Evolutionary conservation across 2,797 vertebrate species (phyloP), one percentile per base, ranked within the genome.

Genomic region (Picus viridis): DNA sequence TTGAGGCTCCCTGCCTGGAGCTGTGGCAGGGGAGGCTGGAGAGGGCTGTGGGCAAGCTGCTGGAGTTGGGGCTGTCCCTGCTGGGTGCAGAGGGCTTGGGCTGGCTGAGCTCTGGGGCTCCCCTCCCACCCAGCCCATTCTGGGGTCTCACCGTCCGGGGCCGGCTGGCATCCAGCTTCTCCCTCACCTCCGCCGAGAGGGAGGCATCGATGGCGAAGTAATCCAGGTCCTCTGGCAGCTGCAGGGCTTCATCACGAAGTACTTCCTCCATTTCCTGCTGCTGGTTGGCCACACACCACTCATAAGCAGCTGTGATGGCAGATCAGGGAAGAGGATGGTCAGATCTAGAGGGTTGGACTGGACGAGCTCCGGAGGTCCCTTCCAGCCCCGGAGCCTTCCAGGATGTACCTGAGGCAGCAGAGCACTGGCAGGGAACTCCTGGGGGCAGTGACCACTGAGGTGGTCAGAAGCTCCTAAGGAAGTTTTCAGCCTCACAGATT

Each of bases 211-310:
- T 90, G 83, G 98, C 97, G 54, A 99, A 94, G 90, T 99, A 99
- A 97, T 99, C 98, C 5, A 99, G 79, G 91, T 99, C 98, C 19
- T 97, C 94, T 1, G 99, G 98, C 61, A 99, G 97, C 6, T n/a
- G 94, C 49, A 99, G 98, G 32, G 97, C 98, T 96, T 99, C 99
- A 62, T 99, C 99, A 79, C 57, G 98, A 85, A 97, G 98, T 72
- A 99, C 98, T 86, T 98, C 98, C 68, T 98, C 98, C 7, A 99
- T 99, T 96, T 99, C 99, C 85, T 98, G 97, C 97, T 96, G 98
- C 89, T 99, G 98, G 36, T n/a, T 93, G 54, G 96, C 82, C 39
- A 98, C 98, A 93, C 98, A 98, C 67, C 97, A 97, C 76, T 96
- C 97, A 13, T 99, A 99, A 22, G 72, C 53, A 86, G 96, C 97